These are phyloP conservation scores for Drosophila quinaria DNA, from an alignment of 2,888 invertebrate genomes.

Conservation along the genomic window DNA sequence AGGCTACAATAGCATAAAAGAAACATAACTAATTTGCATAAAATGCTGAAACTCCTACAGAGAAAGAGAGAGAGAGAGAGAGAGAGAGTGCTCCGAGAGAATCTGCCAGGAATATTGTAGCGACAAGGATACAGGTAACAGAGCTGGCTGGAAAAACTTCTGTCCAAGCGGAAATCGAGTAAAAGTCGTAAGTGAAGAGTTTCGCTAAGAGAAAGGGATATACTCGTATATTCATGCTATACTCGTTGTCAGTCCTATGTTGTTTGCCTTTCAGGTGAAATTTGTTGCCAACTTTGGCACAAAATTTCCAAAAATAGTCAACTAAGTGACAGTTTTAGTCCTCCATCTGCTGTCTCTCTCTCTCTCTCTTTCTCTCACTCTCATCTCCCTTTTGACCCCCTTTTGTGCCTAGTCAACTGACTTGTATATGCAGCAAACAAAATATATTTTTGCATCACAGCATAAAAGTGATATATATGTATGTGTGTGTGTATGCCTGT, in stretches of 20 bases:
- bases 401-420: constrained; percentile 6
- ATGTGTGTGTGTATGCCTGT: constrained; percentile 3
- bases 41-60: constrained; percentile 66
- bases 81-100: background rate
- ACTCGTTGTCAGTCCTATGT: background rate
- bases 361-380: background rate
- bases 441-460: constrained; percentile 71
- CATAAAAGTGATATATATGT: constrained; percentile 66
- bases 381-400: background rate
- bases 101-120: constrained; percentile 1
- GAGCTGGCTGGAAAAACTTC: constrained; percentile 42
- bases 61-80: background rate
- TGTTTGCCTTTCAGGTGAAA: constrained; percentile 45
- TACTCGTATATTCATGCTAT: background rate
- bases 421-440: constrained; percentile 46
- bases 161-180: constrained; percentile 67
- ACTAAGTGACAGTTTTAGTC: constrained; percentile 73
- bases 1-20: constrained; percentile 68
- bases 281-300: constrained; percentile 55
- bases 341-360: background rate
- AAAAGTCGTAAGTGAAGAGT: constrained; percentile 62
- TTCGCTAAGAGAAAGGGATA: constrained; percentile 19
- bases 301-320: constrained; percentile 59
- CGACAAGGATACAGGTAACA: constrained; percentile 9
- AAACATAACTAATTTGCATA: constrained; percentile 82